Evolutionary conservation across 2,797 vertebrate species (phyloP).

Genomic region (Periophthalmus magnuspinnatus): DNA sequence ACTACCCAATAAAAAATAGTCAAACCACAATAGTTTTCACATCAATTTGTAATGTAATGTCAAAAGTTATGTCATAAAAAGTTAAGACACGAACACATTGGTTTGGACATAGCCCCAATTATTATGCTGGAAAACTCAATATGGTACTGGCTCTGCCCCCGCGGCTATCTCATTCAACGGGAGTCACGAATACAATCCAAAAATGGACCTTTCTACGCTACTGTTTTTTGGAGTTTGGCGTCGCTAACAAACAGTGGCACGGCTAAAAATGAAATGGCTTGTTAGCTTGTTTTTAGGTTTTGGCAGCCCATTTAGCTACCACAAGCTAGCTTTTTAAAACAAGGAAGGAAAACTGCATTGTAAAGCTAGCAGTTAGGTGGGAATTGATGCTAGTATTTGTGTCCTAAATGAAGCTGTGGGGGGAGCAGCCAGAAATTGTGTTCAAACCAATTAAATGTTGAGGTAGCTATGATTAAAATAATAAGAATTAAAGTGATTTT

Average conservation of each 20-base stretch:
- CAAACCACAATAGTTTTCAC: background rate
- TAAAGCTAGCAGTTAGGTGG: too few species aligned
- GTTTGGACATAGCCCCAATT: conserved; percentile 4
- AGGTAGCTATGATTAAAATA: too few species aligned
- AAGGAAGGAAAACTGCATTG: background rate
- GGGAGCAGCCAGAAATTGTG: background rate
- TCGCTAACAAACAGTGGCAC: background rate
- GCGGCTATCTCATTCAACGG: background rate
- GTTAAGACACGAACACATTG: background rate
- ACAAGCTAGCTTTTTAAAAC: background rate
- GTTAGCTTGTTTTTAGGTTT: background rate
- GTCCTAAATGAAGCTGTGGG: background rate
- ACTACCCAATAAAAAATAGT: background rate
- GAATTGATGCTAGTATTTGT: too few species aligned
- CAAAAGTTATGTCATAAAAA: background rate
- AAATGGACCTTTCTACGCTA: background rate
- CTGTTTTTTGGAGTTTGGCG: conserved; percentile 10
- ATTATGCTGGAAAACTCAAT: conserved; percentile 2
- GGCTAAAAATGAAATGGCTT: background rate
- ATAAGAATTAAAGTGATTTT: background rate
- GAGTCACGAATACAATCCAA: conserved; percentile 3
- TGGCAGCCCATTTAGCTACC: background rate
- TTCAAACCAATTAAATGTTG: background rate
- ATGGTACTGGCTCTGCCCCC: background rate
- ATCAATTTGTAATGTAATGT: background rate